Conservation (phyloP, 2,113 vertebrate genomes). For the Sebastes schlegelii region DNA sequence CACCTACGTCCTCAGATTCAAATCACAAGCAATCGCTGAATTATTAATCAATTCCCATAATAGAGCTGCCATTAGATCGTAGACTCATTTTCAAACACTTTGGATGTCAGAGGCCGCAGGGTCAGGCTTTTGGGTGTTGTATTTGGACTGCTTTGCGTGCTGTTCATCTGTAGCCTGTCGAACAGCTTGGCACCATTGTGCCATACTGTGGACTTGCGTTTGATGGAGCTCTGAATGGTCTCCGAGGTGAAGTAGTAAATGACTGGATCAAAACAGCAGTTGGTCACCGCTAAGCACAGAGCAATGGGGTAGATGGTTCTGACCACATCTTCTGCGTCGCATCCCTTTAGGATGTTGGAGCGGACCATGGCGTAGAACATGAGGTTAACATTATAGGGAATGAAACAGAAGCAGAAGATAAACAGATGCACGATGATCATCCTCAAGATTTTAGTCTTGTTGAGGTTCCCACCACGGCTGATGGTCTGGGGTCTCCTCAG, state of each 20-base stretch:
- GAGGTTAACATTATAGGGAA: slow-evolving; percentile 95
- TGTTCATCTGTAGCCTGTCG: slow-evolving; percentile 86
- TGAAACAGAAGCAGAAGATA: slow-evolving; percentile 97
- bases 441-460: slow-evolving; percentile 92
- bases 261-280: slow-evolving; percentile 98
- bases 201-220: slow-evolving; percentile 84
- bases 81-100: slow-evolving; percentile 86
- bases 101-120: slow-evolving; percentile 82
- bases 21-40: slow-evolving; percentile 10
- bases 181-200: slow-evolving; percentile 82
- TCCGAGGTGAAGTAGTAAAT: slow-evolving; percentile 98
- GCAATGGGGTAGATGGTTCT: slow-evolving; percentile 95
- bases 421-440: slow-evolving; percentile 95
- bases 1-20: neutral
- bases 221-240: slow-evolving; percentile 96
- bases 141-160: slow-evolving; percentile 82
- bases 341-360: slow-evolving; percentile 89
- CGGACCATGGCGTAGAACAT: slow-evolving; percentile 96
- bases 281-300: slow-evolving; percentile 94
- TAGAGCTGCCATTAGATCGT: slow-evolving; percentile 78
- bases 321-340: slow-evolving; percentile 87
- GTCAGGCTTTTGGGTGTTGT: slow-evolving; percentile 11
- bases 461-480: slow-evolving; percentile 89
- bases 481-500: slow-evolving; percentile 88
- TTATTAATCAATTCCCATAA: neutral